These are phyloP conservation scores for Drosophila pandora DNA, from an alignment of 1,140 invertebrate species.

Conservation along the genomic window DNA sequence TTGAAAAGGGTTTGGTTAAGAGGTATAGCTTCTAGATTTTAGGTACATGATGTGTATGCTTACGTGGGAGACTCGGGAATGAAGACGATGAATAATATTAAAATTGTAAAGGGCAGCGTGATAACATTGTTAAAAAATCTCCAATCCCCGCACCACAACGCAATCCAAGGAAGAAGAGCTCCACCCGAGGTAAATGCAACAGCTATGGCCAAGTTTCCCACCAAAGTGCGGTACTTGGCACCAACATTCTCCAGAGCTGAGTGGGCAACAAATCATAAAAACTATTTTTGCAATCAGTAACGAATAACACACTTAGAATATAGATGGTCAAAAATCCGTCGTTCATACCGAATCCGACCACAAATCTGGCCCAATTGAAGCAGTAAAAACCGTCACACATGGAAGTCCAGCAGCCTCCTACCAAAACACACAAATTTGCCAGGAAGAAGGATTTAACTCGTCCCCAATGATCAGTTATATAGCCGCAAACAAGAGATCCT, in stretches of 20 bases:
- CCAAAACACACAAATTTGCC: conserved; percentile 89
- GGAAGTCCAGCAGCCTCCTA: conserved; percentile 89
- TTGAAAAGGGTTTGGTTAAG: not conserved
- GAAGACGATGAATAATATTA: conserved; percentile 87
- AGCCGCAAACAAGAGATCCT: conserved; percentile 92
- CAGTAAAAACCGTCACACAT: conserved; percentile 88
- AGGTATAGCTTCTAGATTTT: not conserved
- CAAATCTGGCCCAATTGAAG: conserved; percentile 90
- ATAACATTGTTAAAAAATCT: conserved; percentile 88
- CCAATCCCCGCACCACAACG: conserved; percentile 89
- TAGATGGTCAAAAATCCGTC: conserved; percentile 95
- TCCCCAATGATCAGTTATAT: conserved; percentile 91
- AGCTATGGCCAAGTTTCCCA: conserved; percentile 93
- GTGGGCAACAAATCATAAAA: not conserved
- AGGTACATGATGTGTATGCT: not conserved
- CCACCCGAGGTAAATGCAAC: conserved; percentile 91
- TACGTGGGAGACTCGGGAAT: conserved; percentile 91
- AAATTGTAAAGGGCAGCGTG: conserved; percentile 88
- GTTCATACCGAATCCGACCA: conserved; percentile 92
- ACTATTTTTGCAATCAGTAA: not conserved
- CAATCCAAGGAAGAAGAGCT: conserved; percentile 91
- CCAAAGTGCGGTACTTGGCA: conserved; percentile 91
- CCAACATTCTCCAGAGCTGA: conserved; percentile 93
- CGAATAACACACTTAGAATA: conserved; percentile 88
- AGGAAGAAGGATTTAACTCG: conserved; percentile 91